Evolutionary conservation across 2,888 invertebrate species (phyloP), one percentile per base, ranked within the genome.

Genomic region (Xestia sexstrigata): DNA sequence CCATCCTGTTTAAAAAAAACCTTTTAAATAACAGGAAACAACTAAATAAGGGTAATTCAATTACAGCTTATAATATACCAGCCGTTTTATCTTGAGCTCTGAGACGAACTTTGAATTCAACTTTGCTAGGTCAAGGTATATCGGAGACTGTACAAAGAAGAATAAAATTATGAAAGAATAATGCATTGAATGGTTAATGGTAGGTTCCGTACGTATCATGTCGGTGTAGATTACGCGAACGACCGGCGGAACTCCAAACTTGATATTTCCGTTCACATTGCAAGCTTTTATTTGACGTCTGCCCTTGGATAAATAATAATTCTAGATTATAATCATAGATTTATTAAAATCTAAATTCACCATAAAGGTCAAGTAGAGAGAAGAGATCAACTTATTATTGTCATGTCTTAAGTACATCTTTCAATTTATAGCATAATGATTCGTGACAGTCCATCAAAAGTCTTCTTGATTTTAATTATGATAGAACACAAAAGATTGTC

Each of bases 161-260:
- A 79, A 35, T 35, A 35, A 35, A 35, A 82, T 80, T 85, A 83
- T 85, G 84, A 90, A 89, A 84, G 84, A 88, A 87, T 88, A 84
- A 85, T 75, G 89, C 84, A 80, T 87, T 90, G 90, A 91, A 87
- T 84, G 87, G 88, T 85, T 94, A 94, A 95, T 94, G 83, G 89
- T 83, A 86, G 93, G 94, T 92, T 93, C 92, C 86, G 93, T 88
- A 88, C 90, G 88, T 95, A 94, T 95, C 95, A 95, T 95, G 91
- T 89, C 92, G 94, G 95, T 95, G 92, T 95, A 87, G 89, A 91
- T 95, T 94, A 92, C 94, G 86, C 58, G 72, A 81, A 82, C 76
- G 87, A 83, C 78, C 91, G 92, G 90, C 92, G 93, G 93, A 93
- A 93, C 95, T 92, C 91, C 89, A 89, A 93, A 95, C 91, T 91